A percentile compares a stretch with the other conserved stretches of the same genome.
Conservation (phyloP, 2,113 vertebrate species). For the Microcebus murinus region DNA sequence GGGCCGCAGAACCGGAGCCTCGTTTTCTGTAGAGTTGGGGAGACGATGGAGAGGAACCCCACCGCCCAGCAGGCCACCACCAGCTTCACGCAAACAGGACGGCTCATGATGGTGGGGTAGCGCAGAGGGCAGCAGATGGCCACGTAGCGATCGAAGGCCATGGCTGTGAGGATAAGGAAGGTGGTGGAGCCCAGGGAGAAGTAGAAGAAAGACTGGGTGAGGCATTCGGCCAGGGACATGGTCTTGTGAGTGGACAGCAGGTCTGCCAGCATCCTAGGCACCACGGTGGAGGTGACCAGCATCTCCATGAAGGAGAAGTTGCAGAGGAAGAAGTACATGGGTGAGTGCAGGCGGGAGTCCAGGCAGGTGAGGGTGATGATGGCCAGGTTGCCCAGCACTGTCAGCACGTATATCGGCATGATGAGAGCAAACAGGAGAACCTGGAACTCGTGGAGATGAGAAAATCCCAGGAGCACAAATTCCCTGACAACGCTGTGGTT, state of each 20-base stretch:
- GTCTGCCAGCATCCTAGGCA: constrained; percentile 51
- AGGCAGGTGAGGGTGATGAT: neutral
- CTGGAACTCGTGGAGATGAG: neutral
- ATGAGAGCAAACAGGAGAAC: constrained; percentile 21
- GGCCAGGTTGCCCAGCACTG: neutral
- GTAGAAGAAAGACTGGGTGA: constrained; percentile 58
- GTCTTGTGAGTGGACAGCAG: neutral
- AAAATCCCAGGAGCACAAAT: constrained; percentile 56
- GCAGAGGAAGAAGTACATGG: constrained; percentile 64
- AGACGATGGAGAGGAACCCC: constrained; percentile 32
- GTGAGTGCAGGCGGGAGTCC: neutral
- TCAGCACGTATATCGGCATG: neutral
- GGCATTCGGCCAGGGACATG: constrained; percentile 1
- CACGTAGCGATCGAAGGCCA: neutral
- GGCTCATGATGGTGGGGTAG: constrained; percentile 46
- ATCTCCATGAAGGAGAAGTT: constrained; percentile 51
- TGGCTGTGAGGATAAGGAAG: constrained; percentile 49
- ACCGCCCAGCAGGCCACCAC: constrained; percentile 21
- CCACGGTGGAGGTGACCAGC: constrained; percentile 47
- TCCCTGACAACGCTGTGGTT: neutral
- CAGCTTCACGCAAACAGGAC: constrained; percentile 35
- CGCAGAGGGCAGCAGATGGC: constrained; percentile 57
- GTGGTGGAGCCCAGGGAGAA: constrained; percentile 52
- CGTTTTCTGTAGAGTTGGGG: constrained; percentile 33
- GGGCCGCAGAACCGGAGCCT: constrained; percentile 50